Conservation (phyloP, 92 coral and sea anemone species). For the Siderastrea radians region DNA sequence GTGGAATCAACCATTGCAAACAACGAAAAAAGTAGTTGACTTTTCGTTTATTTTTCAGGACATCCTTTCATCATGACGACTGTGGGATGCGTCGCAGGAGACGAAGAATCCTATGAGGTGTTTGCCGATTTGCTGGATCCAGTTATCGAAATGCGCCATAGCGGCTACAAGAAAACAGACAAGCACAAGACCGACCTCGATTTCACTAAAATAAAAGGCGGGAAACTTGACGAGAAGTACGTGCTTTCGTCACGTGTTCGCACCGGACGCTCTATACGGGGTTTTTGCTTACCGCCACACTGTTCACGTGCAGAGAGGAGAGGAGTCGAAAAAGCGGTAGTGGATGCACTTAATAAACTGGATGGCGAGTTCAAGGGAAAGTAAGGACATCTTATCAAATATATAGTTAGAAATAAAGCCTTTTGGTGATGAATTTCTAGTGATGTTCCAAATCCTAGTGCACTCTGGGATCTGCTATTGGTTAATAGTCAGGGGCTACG, state of each 20-base stretch:
- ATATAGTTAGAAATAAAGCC: not conserved
- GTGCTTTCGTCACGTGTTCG: conserved; percentile 94
- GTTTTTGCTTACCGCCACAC: conserved; percentile 93
- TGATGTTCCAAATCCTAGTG: too few relatives aligned
- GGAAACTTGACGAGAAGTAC: conserved; percentile 90
- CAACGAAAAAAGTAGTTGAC: too few relatives aligned
- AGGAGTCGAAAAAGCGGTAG: conserved; percentile 85
- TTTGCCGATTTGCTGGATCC: conserved; percentile 94
- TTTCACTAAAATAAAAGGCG: conserved; percentile 86
- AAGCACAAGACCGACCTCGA: conserved; percentile 93
- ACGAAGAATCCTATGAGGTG: conserved; percentile 91
- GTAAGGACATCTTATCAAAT: not conserved
- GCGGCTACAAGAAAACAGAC: conserved; percentile 94
- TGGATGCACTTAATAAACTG: conserved; percentile 83
- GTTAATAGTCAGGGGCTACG: too few relatives aligned
- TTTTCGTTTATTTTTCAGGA: conserved; percentile 45
- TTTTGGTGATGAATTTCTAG: too few relatives aligned
- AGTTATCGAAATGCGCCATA: conserved; percentile 87
- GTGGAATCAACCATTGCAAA: too few relatives aligned
- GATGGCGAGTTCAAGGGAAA: conserved; percentile 91
- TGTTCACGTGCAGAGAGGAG: conserved; percentile 96
- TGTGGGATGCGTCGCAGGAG: conserved; percentile 99
- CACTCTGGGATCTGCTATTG: too few relatives aligned
- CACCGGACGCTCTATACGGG: conserved; percentile 96
- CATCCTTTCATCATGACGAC: conserved; percentile 96